Base-by-base conservation (phyloP, 1,140 invertebrate species). In the Drosophila simulans region DNA sequence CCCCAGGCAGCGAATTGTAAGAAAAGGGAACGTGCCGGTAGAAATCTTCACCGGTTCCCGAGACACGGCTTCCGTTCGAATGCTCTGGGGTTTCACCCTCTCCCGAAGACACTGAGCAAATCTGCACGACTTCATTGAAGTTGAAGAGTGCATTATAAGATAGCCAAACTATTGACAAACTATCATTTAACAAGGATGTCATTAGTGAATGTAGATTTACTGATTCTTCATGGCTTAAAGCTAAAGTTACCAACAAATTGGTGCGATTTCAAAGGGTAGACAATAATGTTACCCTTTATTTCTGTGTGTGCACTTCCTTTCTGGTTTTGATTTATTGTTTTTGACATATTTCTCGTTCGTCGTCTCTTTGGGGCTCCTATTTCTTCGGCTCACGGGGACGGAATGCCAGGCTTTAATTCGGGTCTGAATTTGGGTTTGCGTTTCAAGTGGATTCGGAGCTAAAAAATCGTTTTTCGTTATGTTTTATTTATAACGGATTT, bases 401-500 rank as follows among this genome's bases (percentile, higher is more conserved):
- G n/a, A 25, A 15, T n/a, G 2, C 25, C 46, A n/a, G 46, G n/a
- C 10, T 13, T 8, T n/a, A 27, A 31, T 39, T 34, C 46, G 22
- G 54, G 63, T 65, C 58, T 63, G 62, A 66, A 76, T 42, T 20
- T 43, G 42, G 42, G 42, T 43, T 54, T 71, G 53, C 48, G 58
- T 53, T 84, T 85, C 81, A 82, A 86, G 82, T 86, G 82, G 78
- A 71, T 82, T 62, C 82, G 35, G 27, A 48, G 52, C 51, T 49
- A 64, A 53, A 53, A 82, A 76, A 77, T 76, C 58, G 27, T 51
- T 57, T 45, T 52, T 85, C 69, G 82, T 86, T 82, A 86, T 86
- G 82, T 86, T 86, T 86, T 86, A 86, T 86, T 86, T 86, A 86
- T 86, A 86, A 88, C 83, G 78, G 78, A 86, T 86, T 88, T 86